Percentiles rank a stretch among this genome's conserved stretches.
Evolutionary conservation across 23 tunicate species (phyloP).

Genomic region (Phallusia fumigata): DNA sequence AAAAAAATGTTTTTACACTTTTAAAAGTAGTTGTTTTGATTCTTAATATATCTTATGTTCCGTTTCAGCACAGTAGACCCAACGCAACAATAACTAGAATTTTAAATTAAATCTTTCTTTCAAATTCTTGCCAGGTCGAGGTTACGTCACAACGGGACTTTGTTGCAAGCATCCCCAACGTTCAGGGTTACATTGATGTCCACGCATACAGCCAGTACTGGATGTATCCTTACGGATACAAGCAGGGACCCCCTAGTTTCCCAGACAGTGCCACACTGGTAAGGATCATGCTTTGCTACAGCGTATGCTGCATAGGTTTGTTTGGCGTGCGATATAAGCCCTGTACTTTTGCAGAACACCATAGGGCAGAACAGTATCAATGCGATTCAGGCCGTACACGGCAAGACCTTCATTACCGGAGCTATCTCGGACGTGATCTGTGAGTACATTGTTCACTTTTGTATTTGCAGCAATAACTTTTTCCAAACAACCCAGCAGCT

Average conservation of each 20-base stretch:
- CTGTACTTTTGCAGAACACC: neutral
- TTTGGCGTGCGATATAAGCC: neutral
- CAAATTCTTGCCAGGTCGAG: slow-evolving; percentile 40
- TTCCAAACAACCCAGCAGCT: neutral
- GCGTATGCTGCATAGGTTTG: slow-evolving; percentile 40
- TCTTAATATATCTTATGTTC: too few relatives aligned
- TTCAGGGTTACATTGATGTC: slow-evolving; percentile 79
- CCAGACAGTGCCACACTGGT: too few relatives aligned
- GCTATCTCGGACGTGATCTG: slow-evolving; percentile 71
- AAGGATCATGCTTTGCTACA: neutral
- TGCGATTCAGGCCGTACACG: slow-evolving; percentile 64
- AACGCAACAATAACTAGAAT: too few relatives aligned
- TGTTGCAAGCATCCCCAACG: slow-evolving; percentile 39
- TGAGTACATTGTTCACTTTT: slow-evolving; percentile 18
- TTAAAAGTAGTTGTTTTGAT: too few relatives aligned
- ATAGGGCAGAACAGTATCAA: slow-evolving; percentile 60
- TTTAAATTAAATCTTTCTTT: too few relatives aligned
- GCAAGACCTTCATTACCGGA: slow-evolving; percentile 42
- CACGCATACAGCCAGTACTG: slow-evolving; percentile 94
- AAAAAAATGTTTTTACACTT: too few relatives aligned
- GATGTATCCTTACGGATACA: slow-evolving; percentile 92
- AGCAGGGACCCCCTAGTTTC: too few relatives aligned
- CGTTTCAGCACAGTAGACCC: too few relatives aligned
- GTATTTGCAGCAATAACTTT: neutral
- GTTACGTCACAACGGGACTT: slow-evolving; percentile 24